These are phyloP conservation scores for Poeciliopsis prolifica DNA, from an alignment of 2,113 vertebrate genomes.

Conservation along the genomic window DNA sequence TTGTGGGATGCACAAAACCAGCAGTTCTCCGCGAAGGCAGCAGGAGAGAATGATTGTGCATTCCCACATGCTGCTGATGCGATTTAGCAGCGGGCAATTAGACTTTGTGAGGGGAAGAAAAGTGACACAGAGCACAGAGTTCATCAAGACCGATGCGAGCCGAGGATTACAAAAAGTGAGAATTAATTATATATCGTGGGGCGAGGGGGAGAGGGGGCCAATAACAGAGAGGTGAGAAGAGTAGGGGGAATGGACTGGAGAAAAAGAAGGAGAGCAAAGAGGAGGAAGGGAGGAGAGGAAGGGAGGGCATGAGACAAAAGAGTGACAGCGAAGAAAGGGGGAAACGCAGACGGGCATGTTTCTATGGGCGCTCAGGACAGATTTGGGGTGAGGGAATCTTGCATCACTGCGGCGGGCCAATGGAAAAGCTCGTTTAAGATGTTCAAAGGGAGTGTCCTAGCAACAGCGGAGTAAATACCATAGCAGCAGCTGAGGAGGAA, in stretches of 20 bases:
- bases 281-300: constrained; percentile 21
- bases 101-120: constrained; percentile 37
- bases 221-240: constrained; percentile 19
- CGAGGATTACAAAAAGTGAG: constrained; percentile 6
- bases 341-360: constrained; percentile 77
- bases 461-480: constrained; percentile 84
- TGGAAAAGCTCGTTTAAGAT: constrained; percentile 73
- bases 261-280: constrained; percentile 5
- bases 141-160: constrained; percentile 20
- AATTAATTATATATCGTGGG: constrained; percentile 22
- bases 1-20: constrained; percentile 14
- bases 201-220: constrained; percentile 15
- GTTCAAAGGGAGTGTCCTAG: constrained; percentile 88
- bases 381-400: constrained; percentile 81
- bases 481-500: constrained; percentile 56
- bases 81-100: constrained; percentile 42
- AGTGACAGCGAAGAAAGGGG: constrained; percentile 49
- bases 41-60: constrained; percentile 30
- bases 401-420: constrained; percentile 81
- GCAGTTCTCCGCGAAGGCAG: constrained; percentile 47
- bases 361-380: constrained; percentile 79
- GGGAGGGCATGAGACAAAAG: constrained; percentile 51
- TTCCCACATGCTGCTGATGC: constrained; percentile 45
- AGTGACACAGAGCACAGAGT: constrained; percentile 35
- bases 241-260: background rate